These are phyloP conservation scores for Rhamnusium bicolor DNA, from an alignment of 2,888 invertebrate species.

Conservation along the genomic window DNA sequence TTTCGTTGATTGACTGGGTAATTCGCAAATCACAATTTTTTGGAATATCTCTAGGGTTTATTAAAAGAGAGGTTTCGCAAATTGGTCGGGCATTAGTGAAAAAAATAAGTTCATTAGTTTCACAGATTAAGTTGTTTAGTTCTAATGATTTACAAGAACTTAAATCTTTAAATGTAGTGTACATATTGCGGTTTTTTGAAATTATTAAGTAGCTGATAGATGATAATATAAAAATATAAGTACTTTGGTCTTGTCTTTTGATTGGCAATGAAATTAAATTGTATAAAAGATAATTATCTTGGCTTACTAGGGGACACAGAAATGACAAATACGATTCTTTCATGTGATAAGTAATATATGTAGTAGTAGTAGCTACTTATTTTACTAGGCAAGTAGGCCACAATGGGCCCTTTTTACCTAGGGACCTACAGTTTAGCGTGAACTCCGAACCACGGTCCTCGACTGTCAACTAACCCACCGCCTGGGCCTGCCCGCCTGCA, in stretches of 20 bases:
- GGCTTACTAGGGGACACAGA: not conserved
- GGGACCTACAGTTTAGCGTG: too few relatives aligned
- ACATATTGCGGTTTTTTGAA: not conserved
- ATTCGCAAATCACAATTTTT: not conserved
- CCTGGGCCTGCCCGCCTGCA: too few relatives aligned
- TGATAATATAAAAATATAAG: slow-evolving; percentile 12
- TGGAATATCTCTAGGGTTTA: slow-evolving; percentile 23
- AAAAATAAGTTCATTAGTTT: not conserved
- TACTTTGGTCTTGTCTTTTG: not conserved
- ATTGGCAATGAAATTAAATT: slow-evolving; percentile 30
- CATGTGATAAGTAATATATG: not conserved
- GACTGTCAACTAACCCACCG: too few relatives aligned
- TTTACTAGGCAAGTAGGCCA: too few relatives aligned
- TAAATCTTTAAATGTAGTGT: not conserved
- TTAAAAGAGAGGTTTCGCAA: slow-evolving; percentile 38
- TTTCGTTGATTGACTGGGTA: not conserved
- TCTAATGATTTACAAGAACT: not conserved
- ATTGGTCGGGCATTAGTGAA: not conserved
- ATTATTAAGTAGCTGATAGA: slow-evolving; percentile 3
- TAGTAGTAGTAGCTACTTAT: too few relatives aligned
- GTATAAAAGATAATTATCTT: slow-evolving; percentile 11
- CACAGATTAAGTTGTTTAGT: slow-evolving; percentile 5
- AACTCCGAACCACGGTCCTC: too few relatives aligned
- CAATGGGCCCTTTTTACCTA: too few relatives aligned
- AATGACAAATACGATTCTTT: not conserved